These are phyloP conservation scores for Leucania comma DNA, from an alignment of 2,888 invertebrate genomes.

Conservation along the genomic window DNA sequence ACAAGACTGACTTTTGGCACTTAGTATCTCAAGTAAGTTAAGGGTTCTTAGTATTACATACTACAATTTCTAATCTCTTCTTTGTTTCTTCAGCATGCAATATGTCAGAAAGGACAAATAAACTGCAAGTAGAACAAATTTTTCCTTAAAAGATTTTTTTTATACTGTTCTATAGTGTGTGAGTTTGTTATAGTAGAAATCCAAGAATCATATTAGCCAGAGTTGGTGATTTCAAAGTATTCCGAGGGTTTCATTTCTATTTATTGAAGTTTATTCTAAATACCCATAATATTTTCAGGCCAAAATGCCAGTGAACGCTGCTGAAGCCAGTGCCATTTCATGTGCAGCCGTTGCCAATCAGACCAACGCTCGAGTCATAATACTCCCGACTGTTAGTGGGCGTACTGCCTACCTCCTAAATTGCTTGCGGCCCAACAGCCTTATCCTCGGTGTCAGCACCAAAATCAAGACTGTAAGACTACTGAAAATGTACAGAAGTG, in stretches of 20 bases:
- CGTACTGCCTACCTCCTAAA: conserved; percentile 91
- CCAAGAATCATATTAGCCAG: neutral
- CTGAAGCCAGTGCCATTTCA: conserved; percentile 77
- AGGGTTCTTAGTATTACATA: neutral
- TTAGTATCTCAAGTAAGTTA: conserved; percentile 71
- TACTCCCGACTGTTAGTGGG: conserved; percentile 92
- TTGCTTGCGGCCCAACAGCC: conserved; percentile 91
- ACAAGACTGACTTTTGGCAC: conserved; percentile 71
- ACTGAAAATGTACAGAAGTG: conserved; percentile 91
- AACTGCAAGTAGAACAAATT: neutral
- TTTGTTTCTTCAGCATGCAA: neutral
- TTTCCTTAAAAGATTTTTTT: neutral
- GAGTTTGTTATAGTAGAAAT: too few relatives aligned
- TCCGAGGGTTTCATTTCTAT: neutral
- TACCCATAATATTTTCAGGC: conserved; percentile 65
- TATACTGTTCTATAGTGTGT: neutral
- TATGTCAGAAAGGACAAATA: neutral
- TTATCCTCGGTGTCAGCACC: conserved; percentile 92
- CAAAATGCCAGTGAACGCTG: conserved; percentile 79
- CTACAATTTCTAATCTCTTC: too few relatives aligned
- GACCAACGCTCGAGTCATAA: conserved; percentile 86
- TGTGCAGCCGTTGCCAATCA: conserved; percentile 75
- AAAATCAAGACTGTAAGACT: conserved; percentile 89
- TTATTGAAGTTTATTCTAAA: neutral
- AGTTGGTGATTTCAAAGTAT: neutral